Evolutionary conservation across 2,113 vertebrate genomes (phyloP).

Genomic region (Alces alces): DNA sequence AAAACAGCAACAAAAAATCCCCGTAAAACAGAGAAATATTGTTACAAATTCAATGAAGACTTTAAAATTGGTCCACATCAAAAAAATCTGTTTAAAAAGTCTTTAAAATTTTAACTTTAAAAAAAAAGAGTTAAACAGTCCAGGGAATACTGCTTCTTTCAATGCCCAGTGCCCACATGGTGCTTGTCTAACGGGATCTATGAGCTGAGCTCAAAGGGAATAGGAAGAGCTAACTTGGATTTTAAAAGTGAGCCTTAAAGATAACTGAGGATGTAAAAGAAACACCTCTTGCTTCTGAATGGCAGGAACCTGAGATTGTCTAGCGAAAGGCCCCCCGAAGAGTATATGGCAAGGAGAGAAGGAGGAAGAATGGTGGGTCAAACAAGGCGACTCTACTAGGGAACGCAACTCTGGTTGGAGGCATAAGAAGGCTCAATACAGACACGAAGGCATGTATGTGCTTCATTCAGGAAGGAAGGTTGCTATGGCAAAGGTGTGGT

Average conservation of each 20-base stretch:
- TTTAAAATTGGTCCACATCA: background rate
- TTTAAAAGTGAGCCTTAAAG: background rate
- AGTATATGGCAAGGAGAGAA: background rate
- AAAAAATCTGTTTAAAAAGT: background rate
- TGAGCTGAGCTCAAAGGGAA: background rate
- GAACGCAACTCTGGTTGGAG: background rate
- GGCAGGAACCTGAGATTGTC: background rate
- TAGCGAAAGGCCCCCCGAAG: no score
- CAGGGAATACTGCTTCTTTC: background rate
- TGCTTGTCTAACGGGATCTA: accelerated
- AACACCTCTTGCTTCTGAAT: background rate
- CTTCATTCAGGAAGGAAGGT: background rate
- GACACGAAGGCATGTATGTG: background rate
- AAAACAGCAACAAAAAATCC: background rate
- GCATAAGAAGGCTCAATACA: accelerated
- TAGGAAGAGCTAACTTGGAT: no score
- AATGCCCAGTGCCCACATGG: accelerated
- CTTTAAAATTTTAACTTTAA: background rate
- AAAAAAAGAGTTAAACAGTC: background rate
- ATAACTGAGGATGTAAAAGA: background rate
- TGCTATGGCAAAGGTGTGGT: background rate
- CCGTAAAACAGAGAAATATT: background rate
- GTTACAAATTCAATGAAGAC: background rate
- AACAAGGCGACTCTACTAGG: background rate
- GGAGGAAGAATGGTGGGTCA: background rate